Percentiles rank a stretch among this genome's conserved stretches.
Conservation (phyloP, 2,888 invertebrate species). For the Ectropis crepuscularia region DNA sequence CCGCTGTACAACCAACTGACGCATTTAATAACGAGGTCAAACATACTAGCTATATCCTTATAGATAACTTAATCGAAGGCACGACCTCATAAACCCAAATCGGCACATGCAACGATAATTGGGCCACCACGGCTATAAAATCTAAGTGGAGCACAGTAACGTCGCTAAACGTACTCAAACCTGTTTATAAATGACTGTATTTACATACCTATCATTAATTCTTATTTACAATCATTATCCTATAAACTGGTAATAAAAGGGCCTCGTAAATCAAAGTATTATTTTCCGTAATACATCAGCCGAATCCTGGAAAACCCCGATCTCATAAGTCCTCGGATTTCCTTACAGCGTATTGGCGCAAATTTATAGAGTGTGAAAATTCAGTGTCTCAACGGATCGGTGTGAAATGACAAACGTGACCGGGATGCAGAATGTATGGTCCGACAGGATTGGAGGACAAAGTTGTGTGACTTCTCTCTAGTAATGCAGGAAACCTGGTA, state of each 20-base stretch:
- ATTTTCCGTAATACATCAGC: conserved; percentile 49
- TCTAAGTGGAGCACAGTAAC: conserved; percentile 19
- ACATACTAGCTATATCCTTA: conserved; percentile 8
- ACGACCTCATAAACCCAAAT: conserved; percentile 25
- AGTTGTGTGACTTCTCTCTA: conserved; percentile 27
- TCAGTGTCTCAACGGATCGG: conserved; percentile 65
- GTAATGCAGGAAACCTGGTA: conserved; percentile 14
- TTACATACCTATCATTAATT: conserved; percentile 23
- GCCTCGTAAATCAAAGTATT: conserved; percentile 40
- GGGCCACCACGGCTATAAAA: conserved; percentile 26
- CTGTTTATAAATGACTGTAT: neutral
- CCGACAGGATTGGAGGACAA: conserved; percentile 35
- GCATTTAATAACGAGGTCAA: conserved; percentile 8
- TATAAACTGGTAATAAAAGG: conserved; percentile 20
- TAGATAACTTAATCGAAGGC: conserved; percentile 21
- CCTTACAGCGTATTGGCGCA: conserved; percentile 61
- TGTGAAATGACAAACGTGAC: conserved; percentile 76
- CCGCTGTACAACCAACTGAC: neutral
- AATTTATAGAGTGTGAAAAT: conserved; percentile 80
- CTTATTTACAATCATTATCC: conserved; percentile 26
- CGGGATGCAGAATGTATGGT: conserved; percentile 41
- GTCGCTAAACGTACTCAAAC: conserved; percentile 10
- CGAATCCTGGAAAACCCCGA: conserved; percentile 48
- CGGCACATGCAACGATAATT: conserved; percentile 23
- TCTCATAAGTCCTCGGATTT: conserved; percentile 58